Evolutionary conservation across 2,888 invertebrate species (phyloP), one percentile per base, ranked within the genome.

Genomic region (Tromatobia lineatoria): DNA sequence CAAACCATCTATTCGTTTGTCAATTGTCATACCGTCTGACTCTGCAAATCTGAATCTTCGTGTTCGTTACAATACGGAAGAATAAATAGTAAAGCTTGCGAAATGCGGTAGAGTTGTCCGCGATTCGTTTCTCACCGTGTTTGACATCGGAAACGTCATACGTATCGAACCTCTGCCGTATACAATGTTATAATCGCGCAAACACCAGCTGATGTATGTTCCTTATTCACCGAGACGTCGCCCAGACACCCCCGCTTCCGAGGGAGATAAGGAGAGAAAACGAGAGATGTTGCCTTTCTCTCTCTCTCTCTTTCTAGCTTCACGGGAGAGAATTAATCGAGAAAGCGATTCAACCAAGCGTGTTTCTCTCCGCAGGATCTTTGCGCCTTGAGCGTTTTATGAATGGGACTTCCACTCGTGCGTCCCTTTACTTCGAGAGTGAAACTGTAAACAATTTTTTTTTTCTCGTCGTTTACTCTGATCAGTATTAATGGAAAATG

Each of bases 381-480:
- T 7, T 25, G 73, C 42, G 73, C 29, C 73, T 59, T 20, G 57
- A 45, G 47, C 57, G 59, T 25, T 73, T 75, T 67, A 57, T 69
- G 77, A 77, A 67, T 77, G 77, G 23, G 34, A 71, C 54, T 71
- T 18, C 34, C 64, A 34, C 29, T 25, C 67, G 77, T 38, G 69
- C 57, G 69, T 47, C 50, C 38, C 59, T 78, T 78, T 61, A 70
- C 23, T 70, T 50, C 70, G 78, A 78, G 59, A 78, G 78, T 78
- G 78, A 78, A 78, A 70, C 34, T 61, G 70, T 78, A 78, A 78
- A 78, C 70, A 70, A 64, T 78, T 45, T 59, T 59, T 77, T 45
- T 57, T 20, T 23, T 57, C 11, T 23, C 34, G 4, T 29, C 50
- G 11, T 45, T 15, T 38, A 38, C 11, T 4, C 18, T 18, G 18